phyloP scores from a whole-genome alignment of 1,140 invertebrate species.

The Microvelia longipes region DNA sequence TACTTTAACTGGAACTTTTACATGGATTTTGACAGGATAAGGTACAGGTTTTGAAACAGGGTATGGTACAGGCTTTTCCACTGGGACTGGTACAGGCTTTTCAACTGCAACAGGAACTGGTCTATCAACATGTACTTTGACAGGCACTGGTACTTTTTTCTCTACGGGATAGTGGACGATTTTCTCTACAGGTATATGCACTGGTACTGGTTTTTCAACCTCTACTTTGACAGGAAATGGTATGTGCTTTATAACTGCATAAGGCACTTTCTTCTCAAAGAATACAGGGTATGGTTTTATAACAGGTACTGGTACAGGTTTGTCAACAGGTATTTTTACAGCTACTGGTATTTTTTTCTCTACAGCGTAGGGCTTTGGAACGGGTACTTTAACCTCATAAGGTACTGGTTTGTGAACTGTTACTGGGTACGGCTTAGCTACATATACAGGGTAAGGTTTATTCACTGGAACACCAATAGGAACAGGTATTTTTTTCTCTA shows the following conservation, averaged over 20 bases:
- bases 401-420: constrained; percentile 41
- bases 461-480: constrained; percentile 10
- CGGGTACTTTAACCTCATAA: constrained; percentile 35
- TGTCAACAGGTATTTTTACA: constrained; percentile 50
- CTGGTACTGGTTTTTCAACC: constrained; percentile 39
- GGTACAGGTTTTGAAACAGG: constrained; percentile 29
- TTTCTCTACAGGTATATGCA: constrained; percentile 35
- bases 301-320: constrained; percentile 29
- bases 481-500: constrained; percentile 27
- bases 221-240: constrained; percentile 40
- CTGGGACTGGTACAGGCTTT: constrained; percentile 37
- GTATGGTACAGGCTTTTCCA: constrained; percentile 42
- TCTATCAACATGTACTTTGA: constrained; percentile 38
- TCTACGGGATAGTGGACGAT: constrained; percentile 39
- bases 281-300: constrained; percentile 30
- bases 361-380: constrained; percentile 41
- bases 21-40: constrained; percentile 36
- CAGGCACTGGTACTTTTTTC: constrained; percentile 40
- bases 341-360: constrained; percentile 33
- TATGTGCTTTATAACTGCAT: constrained; percentile 38
- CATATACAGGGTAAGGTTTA: constrained; percentile 16
- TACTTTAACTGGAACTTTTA: constrained; percentile 33
- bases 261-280: constrained; percentile 23
- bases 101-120: constrained; percentile 43
- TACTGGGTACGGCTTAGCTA: constrained; percentile 47